Evolutionary conservation across 2,113 vertebrate species (phyloP).

Genomic region (Rhombomys opimus): DNA sequence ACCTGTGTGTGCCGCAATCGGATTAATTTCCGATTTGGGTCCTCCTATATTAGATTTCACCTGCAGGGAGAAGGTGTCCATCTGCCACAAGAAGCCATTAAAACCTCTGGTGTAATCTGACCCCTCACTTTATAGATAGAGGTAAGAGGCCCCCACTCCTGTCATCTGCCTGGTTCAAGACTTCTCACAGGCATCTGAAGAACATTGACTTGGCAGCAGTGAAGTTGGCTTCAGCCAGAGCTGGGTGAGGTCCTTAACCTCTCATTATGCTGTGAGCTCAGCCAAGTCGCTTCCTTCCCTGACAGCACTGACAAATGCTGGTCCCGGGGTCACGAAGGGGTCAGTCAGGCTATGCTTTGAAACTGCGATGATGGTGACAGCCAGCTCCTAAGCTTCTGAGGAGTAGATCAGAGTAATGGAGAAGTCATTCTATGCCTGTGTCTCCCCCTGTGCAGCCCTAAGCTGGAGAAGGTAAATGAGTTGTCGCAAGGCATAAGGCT

Average conservation of each 20-base stretch:
- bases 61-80: background rate
- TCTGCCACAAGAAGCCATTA: background rate
- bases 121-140: background rate
- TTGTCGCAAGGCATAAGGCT: background rate
- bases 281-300: background rate
- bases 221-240: background rate
- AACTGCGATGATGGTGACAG: background rate
- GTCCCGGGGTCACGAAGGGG: background rate
- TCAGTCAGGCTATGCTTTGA: background rate
- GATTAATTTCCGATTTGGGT: background rate
- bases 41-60: background rate
- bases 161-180: background rate
- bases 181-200: no score
- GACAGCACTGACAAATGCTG: background rate
- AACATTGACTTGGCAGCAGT: rapidly evolving
- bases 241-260: background rate
- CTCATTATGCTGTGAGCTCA: background rate
- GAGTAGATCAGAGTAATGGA: background rate
- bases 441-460: background rate
- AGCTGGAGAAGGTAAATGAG: background rate
- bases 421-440: background rate
- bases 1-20: background rate
- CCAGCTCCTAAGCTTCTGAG: background rate
- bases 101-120: background rate
- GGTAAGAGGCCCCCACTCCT: background rate